Evolutionary conservation across 2,113 vertebrate genomes (phyloP), one percentile per base, ranked within the genome.

Genomic region (Gnathochromis pfefferi): DNA sequence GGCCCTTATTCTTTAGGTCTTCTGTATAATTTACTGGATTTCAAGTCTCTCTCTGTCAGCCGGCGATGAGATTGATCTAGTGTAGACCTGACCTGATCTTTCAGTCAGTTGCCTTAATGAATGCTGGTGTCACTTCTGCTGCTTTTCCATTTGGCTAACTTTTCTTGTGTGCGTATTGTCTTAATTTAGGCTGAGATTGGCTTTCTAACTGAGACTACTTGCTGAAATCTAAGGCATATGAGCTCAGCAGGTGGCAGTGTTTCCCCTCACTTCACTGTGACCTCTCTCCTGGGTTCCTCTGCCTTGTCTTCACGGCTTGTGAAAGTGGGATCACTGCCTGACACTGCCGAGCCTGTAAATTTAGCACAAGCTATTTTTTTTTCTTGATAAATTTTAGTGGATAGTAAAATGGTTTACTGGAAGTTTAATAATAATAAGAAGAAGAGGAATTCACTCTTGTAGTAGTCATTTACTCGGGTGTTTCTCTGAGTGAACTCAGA

Each of bases 231-330:
- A 53, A 60, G 9, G 13, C 11, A 16, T 28, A 4, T 9, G 6
- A 4, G 21, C 28, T 63, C 95, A 94, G 87, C 83, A 94, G 94
- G 82, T 55, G 94, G 93, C 94, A 93, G 84, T 94, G 92, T 95
- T 93, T 90, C 58, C 55, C 73, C 82, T 91, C 79, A 9, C 51
- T 86, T 91, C 81, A 84, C 13, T n/a, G 26, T 57, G 79, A 83
- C 65, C 82, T 31, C n/a, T 51, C 31, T 31, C 4, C 2, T 85
- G 26, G 45, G 45, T 78, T 51, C 2, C 10, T 16, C 63, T 49
- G 10, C 40, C 55, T 63, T 75, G 58, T 86, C 81, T 49, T 83
- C 31, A 9, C 7, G 26, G 75, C 38, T 33, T 53, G 68, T 82
- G 26, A 85, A 86, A 91, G 55, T 51, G 78, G 17, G 57, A 55